Percentiles rank a stretch among this genome's conserved stretches.
These are phyloP conservation scores for Cladopsammia gracilis DNA, from an alignment of 64 coral and sea anemone genomes.

Conservation along the genomic window DNA sequence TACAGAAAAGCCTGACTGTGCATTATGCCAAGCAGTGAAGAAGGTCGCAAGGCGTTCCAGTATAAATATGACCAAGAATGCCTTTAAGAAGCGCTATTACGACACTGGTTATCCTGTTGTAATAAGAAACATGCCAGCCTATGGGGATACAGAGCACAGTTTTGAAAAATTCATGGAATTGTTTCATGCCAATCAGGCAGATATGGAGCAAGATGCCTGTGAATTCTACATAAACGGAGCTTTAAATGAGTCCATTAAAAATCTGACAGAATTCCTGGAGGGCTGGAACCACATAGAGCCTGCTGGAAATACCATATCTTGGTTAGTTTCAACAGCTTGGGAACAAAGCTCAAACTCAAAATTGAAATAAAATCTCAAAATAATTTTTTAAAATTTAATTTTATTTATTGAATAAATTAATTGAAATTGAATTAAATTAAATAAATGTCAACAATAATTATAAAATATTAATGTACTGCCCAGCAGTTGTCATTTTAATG, in stretches of 20 bases:
- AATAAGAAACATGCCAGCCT: constrained; percentile 72
- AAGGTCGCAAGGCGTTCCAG: constrained; percentile 58
- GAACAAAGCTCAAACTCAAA: too few relatives aligned
- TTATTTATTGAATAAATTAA: too few relatives aligned
- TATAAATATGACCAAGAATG: constrained; percentile 57
- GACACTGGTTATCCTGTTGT: constrained; percentile 77
- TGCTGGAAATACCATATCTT: constrained; percentile 69
- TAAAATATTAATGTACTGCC: too few relatives aligned
- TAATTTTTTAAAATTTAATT: too few relatives aligned
- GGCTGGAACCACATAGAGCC: constrained; percentile 75
- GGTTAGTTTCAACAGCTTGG: constrained; percentile 42
- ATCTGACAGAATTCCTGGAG: constrained; percentile 53
- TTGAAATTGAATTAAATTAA: too few relatives aligned
- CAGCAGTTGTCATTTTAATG: too few relatives aligned
- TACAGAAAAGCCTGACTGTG: constrained; percentile 86
- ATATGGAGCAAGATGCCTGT: constrained; percentile 81
- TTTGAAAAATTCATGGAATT: constrained; percentile 76
- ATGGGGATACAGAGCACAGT: constrained; percentile 63
- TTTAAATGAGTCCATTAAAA: constrained; percentile 33
- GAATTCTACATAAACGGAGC: constrained; percentile 71
- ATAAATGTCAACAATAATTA: too few relatives aligned
- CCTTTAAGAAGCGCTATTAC: constrained; percentile 86
- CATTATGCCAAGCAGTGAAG: constrained; percentile 52
- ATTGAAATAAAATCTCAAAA: too few relatives aligned
- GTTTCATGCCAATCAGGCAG: constrained; percentile 57